Percentiles rank a stretch among this genome's conserved stretches.
These are phyloP conservation scores for Psettodes erumei DNA, from an alignment of 2,113 vertebrate genomes.

Conservation along the genomic window DNA sequence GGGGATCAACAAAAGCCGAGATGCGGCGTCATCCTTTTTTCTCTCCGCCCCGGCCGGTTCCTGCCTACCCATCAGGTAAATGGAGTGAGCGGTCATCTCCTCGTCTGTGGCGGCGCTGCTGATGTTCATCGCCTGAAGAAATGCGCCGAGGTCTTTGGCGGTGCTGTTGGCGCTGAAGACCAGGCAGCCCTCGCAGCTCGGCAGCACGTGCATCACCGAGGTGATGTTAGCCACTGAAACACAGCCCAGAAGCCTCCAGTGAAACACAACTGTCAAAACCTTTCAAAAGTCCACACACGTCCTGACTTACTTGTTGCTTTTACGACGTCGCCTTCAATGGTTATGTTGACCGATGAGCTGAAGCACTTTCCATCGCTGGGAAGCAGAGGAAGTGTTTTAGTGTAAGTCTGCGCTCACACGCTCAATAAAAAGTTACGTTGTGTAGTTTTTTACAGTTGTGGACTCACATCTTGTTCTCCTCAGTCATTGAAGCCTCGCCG, in stretches of 20 bases:
- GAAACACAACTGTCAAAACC: too few species aligned
- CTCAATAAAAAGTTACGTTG: not conserved
- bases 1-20: fast-evolving
- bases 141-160: fast-evolving
- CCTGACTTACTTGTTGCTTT: fast-evolving
- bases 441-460: not conserved
- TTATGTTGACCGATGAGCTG: fast-evolving
- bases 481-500: fast-evolving
- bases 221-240: not conserved
- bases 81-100: fast-evolving
- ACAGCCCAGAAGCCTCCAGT: too few species aligned
- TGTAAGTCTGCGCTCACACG: not conserved
- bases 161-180: not conserved
- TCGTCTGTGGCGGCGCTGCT: fast-evolving
- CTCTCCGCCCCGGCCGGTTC: not conserved
- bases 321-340: not conserved
- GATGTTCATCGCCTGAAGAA: too few species aligned
- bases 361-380: constrained; percentile 32
- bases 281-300: too few species aligned
- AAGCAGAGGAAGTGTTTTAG: not conserved
- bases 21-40: not conserved
- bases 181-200: not conserved
- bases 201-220: not conserved
- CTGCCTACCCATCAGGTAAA: constrained; percentile 55
- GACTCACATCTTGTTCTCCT: constrained; percentile 43